Base-by-base conservation (phyloP, 2,888 invertebrate species). In the Sesamia inferens region DNA sequence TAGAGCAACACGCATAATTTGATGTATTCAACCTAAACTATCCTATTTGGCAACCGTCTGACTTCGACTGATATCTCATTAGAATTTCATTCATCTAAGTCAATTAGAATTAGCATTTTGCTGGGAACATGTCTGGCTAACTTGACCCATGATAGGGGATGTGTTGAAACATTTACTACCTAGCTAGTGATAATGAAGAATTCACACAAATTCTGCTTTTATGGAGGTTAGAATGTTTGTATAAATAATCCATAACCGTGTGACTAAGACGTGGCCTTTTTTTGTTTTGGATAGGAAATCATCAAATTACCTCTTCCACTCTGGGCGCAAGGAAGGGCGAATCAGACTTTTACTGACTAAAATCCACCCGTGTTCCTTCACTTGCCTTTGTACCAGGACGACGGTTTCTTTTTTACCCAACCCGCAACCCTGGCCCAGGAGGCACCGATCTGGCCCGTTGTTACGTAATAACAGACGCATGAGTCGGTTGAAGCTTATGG, bases 71-170 rank as follows among this genome's bases (percentile, higher is more conserved):
- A 67, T 73, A 69, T 57, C 81, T 83, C 71, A 81, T 78, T 66
- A 75, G 71, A 78, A 82, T 85, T 78, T 81, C 69, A 76, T 85
- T 81, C 65, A 68, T 65, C 63, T 79, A 76, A 74, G 70, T 67
- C 71, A 85, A 74, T 82, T 80, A 76, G 51, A 76, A 85, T 83
- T 83, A 85, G 62, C 80, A 85, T 85, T 85, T 82, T 51, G 82
- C 82, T 78, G 58, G 63, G 61, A 62, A 74, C 76, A 75, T 67
- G 80, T 78, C 85, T 80, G 77, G 55, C 5, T 63, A 68, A 68
- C 47, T 80, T 74, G 85, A 75, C 85, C 85, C 75, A 74, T 71
- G 71, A 58, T 68, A 65, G 55, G 62, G 64, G 64, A 61, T 74
- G 71, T 72, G 73, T 65, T 67, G 51, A 62, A 78, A 51, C 68